Percentiles rank a stretch among this genome's conserved stretches.
These are phyloP conservation scores for Kradibia gibbosae DNA, from an alignment of 1,140 invertebrate genomes.

Conservation along the genomic window DNA sequence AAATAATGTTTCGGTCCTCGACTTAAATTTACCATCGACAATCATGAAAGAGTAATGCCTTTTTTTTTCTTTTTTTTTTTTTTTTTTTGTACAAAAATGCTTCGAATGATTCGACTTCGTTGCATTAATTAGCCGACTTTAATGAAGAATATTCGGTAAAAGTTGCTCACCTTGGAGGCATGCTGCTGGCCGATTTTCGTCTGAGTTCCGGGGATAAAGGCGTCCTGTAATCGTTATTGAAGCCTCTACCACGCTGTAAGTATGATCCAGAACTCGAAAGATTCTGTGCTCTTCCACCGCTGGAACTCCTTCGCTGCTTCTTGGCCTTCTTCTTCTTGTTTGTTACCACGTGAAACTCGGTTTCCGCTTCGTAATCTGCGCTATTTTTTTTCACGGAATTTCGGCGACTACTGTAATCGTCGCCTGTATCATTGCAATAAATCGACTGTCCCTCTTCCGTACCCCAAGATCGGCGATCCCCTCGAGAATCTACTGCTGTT, in stretches of 20 bases:
- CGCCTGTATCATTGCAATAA: conserved; percentile 70
- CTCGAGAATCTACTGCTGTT: conserved; percentile 66
- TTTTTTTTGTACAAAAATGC: no score
- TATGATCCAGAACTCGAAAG: conserved; percentile 65
- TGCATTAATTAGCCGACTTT: no score
- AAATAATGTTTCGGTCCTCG: no score
- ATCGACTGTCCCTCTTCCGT: conserved; percentile 75
- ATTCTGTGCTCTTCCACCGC: conserved; percentile 68
- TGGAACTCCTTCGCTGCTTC: conserved; percentile 74
- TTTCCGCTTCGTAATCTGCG: conserved; percentile 67
- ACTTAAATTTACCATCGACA: no score
- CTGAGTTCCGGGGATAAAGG: conserved; percentile 66
- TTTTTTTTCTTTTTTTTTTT: no score
- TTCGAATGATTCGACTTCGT: no score
- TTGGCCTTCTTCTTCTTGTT: conserved; percentile 82
- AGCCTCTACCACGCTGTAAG: conserved; percentile 65
- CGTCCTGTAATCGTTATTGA: conserved; percentile 66
- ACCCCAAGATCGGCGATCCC: conserved; percentile 77
- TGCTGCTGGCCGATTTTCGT: conserved; percentile 70
- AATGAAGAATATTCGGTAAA: background rate
- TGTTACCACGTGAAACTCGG: conserved; percentile 81
- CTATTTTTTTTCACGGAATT: conserved; percentile 66
- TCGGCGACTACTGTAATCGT: conserved; percentile 66
- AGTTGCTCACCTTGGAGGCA: conserved; percentile 68
- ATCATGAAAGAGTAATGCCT: no score